Evolutionary conservation across 2,888 invertebrate genomes (phyloP).

Genomic region (Tribolium freemani): DNA sequence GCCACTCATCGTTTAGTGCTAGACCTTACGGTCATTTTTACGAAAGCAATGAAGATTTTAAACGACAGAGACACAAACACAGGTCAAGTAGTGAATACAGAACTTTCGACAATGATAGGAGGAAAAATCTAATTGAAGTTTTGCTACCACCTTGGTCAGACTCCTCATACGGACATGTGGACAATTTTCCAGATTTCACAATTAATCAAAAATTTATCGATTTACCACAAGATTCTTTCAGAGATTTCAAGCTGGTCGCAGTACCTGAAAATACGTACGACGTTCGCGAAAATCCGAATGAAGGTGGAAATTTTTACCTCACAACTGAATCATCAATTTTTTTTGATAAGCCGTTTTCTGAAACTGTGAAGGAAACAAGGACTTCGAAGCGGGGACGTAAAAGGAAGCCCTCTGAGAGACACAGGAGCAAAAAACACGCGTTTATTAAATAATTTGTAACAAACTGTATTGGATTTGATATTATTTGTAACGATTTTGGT

Average conservation of each 20-base stretch:
- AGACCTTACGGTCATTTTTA: background rate
- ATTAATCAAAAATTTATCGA: background rate
- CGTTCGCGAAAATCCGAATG: background rate
- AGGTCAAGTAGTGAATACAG: background rate
- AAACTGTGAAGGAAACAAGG: background rate
- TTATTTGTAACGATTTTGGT: no score
- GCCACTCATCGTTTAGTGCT: background rate
- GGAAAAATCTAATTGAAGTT: background rate
- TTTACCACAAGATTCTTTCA: background rate
- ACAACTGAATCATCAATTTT: background rate
- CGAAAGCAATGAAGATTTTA: background rate
- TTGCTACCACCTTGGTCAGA: background rate
- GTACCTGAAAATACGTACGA: background rate
- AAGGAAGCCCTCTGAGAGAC: background rate
- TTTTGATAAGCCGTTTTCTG: background rate
- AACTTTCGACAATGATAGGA: background rate
- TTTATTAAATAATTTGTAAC: no score
- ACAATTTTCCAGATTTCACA: background rate
- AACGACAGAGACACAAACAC: background rate
- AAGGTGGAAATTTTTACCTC: background rate
- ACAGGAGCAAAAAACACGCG: background rate
- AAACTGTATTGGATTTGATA: no score
- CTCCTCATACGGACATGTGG: background rate
- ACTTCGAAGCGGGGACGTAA: background rate
- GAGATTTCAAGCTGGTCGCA: background rate